These are phyloP conservation scores for Oreochromis niloticus DNA, from an alignment of 2,113 vertebrate genomes.

Conservation along the genomic window DNA sequence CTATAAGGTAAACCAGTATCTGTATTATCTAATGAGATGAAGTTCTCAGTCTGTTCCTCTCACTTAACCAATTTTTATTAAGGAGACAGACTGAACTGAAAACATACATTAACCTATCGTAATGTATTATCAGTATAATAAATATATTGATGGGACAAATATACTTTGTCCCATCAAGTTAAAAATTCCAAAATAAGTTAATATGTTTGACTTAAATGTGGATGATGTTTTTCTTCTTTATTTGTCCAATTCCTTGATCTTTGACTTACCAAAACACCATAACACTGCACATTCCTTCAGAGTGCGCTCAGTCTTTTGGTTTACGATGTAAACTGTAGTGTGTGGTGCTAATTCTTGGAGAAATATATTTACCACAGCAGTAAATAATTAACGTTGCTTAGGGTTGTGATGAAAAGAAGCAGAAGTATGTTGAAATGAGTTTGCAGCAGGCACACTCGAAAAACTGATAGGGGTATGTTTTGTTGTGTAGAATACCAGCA, in stretches of 20 bases:
- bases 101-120: neutral
- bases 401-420: neutral
- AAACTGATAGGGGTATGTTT: fast-evolving
- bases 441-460: fast-evolving
- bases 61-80: neutral
- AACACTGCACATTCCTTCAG: neutral
- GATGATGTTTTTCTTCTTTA: neutral
- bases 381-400: neutral
- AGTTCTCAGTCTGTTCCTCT: neutral
- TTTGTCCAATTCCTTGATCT: neutral
- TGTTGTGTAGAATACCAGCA: neutral
- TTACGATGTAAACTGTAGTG: neutral
- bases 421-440: neutral
- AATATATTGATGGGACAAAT: neutral
- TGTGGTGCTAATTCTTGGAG: neutral
- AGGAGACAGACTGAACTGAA: neutral
- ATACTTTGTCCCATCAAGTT: neutral
- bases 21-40: neutral
- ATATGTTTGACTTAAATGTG: neutral
- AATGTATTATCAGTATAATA: neutral
- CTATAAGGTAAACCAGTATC: neutral
- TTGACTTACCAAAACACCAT: neutral
- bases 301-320: neutral
- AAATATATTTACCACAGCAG: neutral
- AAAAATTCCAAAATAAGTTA: neutral